phyloP scores from a whole-genome alignment of 1,140 invertebrate genomes.

The Drosophila erecta region DNA sequence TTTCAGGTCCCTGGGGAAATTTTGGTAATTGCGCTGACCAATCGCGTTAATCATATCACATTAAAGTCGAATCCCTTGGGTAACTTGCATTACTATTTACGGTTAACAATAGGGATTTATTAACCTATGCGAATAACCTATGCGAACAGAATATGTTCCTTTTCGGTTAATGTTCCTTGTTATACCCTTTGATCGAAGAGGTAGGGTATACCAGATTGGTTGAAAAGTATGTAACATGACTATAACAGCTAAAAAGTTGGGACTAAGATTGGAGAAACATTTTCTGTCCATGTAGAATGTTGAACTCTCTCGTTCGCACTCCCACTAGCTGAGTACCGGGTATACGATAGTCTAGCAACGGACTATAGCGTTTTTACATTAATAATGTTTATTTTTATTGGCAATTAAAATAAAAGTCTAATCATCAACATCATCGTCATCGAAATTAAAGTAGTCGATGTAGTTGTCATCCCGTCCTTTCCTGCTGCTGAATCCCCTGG shows the following conservation, averaged over 20 bases:
- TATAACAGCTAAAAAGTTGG: too few species aligned
- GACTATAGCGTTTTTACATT: not conserved
- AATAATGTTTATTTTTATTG: conserved; percentile 34
- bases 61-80: not conserved
- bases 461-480: conserved; percentile 22
- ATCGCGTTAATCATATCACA: conserved; percentile 22
- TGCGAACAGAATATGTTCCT: too few species aligned
- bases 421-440: conserved; percentile 47
- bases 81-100: not conserved
- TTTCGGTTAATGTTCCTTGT: not conserved
- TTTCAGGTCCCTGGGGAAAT: conserved; percentile 18
- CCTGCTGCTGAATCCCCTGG: conserved; percentile 2
- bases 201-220: too few species aligned
- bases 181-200: too few species aligned
- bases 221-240: too few species aligned
- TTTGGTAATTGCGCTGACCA: conserved; percentile 4
- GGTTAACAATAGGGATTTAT: not conserved
- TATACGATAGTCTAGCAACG: too few species aligned
- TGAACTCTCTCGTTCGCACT: too few species aligned
- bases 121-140: not conserved
- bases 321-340: too few species aligned
- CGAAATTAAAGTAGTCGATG: conserved; percentile 64
- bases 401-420: conserved; percentile 36
- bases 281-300: too few species aligned
- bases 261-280: too few species aligned